These are phyloP conservation scores for Phymatocera aterrima DNA, from an alignment of 2,888 invertebrate genomes.

Conservation along the genomic window DNA sequence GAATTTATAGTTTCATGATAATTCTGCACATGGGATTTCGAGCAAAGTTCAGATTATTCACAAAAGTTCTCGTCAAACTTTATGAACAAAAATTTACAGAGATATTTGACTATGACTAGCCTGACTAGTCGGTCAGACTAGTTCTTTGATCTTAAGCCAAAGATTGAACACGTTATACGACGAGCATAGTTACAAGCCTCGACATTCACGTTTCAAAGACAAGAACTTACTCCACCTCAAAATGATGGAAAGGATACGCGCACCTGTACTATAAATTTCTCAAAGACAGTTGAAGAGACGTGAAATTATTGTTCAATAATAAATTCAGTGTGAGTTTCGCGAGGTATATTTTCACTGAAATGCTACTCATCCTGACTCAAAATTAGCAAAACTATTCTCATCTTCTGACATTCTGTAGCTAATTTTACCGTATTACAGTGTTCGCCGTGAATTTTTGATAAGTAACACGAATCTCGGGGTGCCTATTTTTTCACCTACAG, in stretches of 20 bases:
- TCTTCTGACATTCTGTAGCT: not conserved
- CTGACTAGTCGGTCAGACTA: not conserved
- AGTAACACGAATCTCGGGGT: not conserved
- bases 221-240: not conserved
- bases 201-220: slow-evolving; percentile 19
- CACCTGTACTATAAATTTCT: too few species aligned
- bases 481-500: not conserved
- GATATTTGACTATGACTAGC: not conserved
- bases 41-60: not conserved
- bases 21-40: too few species aligned
- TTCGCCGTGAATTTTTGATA: not conserved
- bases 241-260: slow-evolving; percentile 1
- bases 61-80: not conserved
- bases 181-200: not conserved
- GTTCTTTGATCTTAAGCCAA: slow-evolving; percentile 35
- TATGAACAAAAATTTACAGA: not conserved
- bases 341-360: not conserved
- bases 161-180: not conserved
- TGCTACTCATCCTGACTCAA: not conserved
- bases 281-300: not conserved
- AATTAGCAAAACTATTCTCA: not conserved
- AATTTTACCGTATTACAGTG: not conserved
- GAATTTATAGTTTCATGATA: too few species aligned
- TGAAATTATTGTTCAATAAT: not conserved
- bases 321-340: not conserved